Percentiles rank a stretch among this genome's conserved stretches.
Evolutionary conservation across 1,140 invertebrate species (phyloP).

Genomic region (Tetramorium parvispinum): DNA sequence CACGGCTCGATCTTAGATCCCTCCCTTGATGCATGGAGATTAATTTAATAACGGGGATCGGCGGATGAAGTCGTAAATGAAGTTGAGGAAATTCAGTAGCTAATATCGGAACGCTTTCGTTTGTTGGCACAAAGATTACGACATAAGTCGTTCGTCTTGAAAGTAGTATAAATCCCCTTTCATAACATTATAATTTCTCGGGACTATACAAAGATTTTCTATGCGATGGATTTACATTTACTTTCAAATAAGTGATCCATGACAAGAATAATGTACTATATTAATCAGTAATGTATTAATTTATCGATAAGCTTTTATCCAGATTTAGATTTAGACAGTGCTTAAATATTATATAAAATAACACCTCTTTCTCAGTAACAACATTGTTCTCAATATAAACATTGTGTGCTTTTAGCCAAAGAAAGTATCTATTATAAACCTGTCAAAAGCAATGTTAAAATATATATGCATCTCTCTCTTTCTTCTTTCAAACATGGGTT

Average conservation of each 20-base stretch:
- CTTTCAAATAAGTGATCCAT: neutral
- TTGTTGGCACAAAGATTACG: constrained; percentile 19
- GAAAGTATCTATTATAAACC: neutral
- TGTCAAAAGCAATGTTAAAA: constrained; percentile 14
- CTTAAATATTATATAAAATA: neutral
- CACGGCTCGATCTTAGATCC: constrained; percentile 48
- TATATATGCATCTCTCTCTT: neutral
- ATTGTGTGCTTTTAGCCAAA: neutral
- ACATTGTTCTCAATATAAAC: neutral
- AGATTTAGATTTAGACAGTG: neutral
- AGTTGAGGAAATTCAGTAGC: constrained; percentile 45
- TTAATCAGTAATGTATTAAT: neutral
- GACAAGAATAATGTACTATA: neutral
- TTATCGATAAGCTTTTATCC: neutral
- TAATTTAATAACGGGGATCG: constrained; percentile 55
- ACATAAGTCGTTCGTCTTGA: constrained; percentile 11
- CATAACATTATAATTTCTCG: neutral
- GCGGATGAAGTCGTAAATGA: constrained; percentile 52
- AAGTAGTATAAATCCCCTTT: constrained; percentile 12
- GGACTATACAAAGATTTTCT: neutral
- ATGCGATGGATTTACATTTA: neutral
- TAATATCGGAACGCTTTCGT: constrained; percentile 40
- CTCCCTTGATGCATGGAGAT: constrained; percentile 30
- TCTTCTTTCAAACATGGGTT: neutral
- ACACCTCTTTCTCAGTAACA: neutral